A percentile compares a stretch with the other conserved stretches of the same genome.
These are phyloP conservation scores for Abrostola tripartita DNA, from an alignment of 2,888 invertebrate genomes.

Conservation along the genomic window DNA sequence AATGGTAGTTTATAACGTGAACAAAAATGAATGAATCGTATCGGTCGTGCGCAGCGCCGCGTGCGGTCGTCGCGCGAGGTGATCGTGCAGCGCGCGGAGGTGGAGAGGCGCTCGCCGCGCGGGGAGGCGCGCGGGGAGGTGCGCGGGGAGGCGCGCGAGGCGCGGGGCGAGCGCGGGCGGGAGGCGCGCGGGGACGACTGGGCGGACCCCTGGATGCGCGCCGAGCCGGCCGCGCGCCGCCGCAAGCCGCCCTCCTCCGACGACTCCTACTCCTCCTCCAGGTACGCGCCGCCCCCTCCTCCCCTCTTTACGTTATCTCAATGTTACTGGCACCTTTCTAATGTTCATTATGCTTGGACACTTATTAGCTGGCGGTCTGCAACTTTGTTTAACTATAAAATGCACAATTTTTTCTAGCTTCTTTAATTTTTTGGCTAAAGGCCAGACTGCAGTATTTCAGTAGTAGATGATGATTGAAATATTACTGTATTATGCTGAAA, in stretches of 20 bases:
- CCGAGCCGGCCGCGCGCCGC: slow-evolving; percentile 85
- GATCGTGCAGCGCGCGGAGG: slow-evolving; percentile 91
- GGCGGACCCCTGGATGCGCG: slow-evolving; percentile 97
- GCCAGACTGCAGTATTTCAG: too few relatives aligned
- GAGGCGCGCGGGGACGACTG: slow-evolving; percentile 94
- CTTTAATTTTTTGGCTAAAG: too few relatives aligned
- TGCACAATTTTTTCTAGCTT: too few relatives aligned
- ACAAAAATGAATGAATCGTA: background rate
- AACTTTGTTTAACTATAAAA: too few relatives aligned
- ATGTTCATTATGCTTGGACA: too few relatives aligned
- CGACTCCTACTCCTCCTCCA: slow-evolving; percentile 84
- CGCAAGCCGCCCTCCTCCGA: slow-evolving; percentile 81
- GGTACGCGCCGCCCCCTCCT: slow-evolving; percentile 63
- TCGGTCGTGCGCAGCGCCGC: slow-evolving; percentile 72
- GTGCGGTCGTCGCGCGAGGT: slow-evolving; percentile 90
- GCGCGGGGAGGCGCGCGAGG: slow-evolving; percentile 57
- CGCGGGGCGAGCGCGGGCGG: slow-evolving; percentile 60
- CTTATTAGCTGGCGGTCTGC: too few relatives aligned
- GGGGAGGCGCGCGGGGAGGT: slow-evolving; percentile 55
- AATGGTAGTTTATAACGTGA: too few relatives aligned
- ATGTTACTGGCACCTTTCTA: too few relatives aligned
- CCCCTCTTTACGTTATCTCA: background rate
- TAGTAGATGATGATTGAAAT: too few relatives aligned
- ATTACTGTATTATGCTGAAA: too few relatives aligned
- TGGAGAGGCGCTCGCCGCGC: slow-evolving; percentile 68